Conservation (phyloP, 2,888 invertebrate genomes). For the Polymixis flavicincta region DNA sequence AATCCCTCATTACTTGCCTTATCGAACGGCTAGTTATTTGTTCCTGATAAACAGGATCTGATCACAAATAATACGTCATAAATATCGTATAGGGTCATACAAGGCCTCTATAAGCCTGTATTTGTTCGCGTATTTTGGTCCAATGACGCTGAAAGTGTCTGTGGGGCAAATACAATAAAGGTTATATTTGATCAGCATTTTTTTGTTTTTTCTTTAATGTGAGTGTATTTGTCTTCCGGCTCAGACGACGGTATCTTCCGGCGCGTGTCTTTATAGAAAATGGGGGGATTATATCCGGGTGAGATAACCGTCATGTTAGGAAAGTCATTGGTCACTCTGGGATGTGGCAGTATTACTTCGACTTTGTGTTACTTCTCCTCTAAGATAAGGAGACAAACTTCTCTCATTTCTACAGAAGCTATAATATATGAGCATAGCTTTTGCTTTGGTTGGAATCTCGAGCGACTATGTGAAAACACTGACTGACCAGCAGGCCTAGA, state of each 20-base stretch:
- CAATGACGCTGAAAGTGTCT: slow-evolving; percentile 15
- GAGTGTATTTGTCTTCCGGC: slow-evolving; percentile 14
- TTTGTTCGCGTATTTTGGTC: slow-evolving; percentile 22
- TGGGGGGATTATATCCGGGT: slow-evolving; percentile 25
- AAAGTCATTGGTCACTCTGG: slow-evolving; percentile 12
- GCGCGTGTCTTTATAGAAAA: slow-evolving; percentile 24
- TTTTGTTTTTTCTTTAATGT: slow-evolving; percentile 16
- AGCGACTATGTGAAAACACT: no score
- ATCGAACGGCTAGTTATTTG: slow-evolving; percentile 9
- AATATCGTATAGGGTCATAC: not conserved
- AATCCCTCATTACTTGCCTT: slow-evolving; percentile 12
- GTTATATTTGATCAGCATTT: slow-evolving; percentile 29
- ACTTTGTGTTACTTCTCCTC: slow-evolving; percentile 9
- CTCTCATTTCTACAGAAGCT: not conserved
- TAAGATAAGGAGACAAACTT: not conserved
- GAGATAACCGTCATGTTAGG: not conserved
- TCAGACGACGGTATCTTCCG: slow-evolving; percentile 15
- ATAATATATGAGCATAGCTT: not conserved
- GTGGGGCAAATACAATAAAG: slow-evolving; percentile 32
- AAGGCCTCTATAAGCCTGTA: slow-evolving; percentile 9
- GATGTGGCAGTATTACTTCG: not conserved
- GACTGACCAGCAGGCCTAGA: no score
- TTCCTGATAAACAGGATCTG: slow-evolving; percentile 3
- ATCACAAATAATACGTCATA: slow-evolving; percentile 19
- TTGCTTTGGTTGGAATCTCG: not conserved